Conservation (phyloP, 30 jellyfish, hydroid and myxozoan species). For the Pelagia noctiluca region DNA sequence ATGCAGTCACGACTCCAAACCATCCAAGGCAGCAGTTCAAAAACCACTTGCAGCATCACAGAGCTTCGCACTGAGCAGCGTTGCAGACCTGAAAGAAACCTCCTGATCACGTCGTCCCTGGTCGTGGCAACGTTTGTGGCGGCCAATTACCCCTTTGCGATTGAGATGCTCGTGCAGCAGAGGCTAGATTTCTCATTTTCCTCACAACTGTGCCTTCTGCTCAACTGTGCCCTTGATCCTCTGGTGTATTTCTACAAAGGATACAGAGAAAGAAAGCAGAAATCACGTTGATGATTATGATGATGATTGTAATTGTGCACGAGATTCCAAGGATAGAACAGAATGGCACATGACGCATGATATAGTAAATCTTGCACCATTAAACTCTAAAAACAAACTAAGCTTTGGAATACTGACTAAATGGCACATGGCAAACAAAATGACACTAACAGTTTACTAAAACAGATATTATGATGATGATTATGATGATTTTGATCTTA, state of each 20-base stretch:
- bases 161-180: constrained; percentile 8
- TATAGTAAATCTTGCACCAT: too few relatives aligned
- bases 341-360: too few relatives aligned
- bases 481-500: too few relatives aligned
- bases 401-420: too few relatives aligned
- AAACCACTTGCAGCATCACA: constrained; percentile 8
- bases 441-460: too few relatives aligned
- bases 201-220: constrained; percentile 19
- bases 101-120: constrained; percentile 6
- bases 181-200: background rate
- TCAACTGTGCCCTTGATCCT: constrained; percentile 32
- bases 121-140: constrained; percentile 11
- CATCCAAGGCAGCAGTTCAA: too few relatives aligned
- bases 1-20: background rate
- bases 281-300: too few relatives aligned
- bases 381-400: too few relatives aligned
- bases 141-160: constrained; percentile 16
- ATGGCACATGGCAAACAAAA: too few relatives aligned
- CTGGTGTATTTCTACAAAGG: constrained; percentile 49
- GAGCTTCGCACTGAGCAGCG: background rate
- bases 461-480: too few relatives aligned
- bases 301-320: too few relatives aligned
- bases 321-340: too few relatives aligned
- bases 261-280: constrained; percentile 20
- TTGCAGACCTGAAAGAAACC: constrained; percentile 17